Evolutionary conservation across 2,113 vertebrate species (phyloP).

Genomic region (Todiramphus chloris): DNA sequence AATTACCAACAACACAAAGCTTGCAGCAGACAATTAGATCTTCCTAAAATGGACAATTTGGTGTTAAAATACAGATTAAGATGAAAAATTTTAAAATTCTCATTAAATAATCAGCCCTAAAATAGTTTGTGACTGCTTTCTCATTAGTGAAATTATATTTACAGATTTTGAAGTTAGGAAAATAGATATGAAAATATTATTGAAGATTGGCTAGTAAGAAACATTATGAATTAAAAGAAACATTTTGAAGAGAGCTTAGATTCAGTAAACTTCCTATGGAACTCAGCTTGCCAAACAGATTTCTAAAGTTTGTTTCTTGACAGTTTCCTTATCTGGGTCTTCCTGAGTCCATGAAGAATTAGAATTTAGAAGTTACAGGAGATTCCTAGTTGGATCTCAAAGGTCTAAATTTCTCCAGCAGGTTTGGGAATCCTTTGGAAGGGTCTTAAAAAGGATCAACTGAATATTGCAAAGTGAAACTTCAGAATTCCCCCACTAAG

Average conservation of each 20-base stretch:
- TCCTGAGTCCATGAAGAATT: fast-evolving
- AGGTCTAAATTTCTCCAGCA: not conserved
- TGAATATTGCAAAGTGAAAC: not conserved
- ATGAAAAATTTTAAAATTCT: not conserved
- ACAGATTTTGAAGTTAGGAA: not conserved
- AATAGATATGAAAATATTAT: not conserved
- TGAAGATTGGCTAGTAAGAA: not conserved
- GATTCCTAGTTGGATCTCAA: not conserved
- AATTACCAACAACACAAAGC: not conserved
- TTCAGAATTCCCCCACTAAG: not conserved
- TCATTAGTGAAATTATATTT: not conserved
- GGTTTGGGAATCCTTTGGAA: not conserved
- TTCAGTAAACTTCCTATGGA: not conserved
- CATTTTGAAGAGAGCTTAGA: not conserved
- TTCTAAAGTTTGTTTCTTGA: not conserved
- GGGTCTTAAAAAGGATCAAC: not conserved
- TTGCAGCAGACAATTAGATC: not conserved
- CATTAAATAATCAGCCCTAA: not conserved
- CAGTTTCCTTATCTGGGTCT: not conserved
- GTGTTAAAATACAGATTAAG: not conserved
- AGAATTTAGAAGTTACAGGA: not conserved
- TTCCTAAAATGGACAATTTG: not conserved
- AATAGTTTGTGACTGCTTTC: not conserved
- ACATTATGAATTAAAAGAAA: not conserved
- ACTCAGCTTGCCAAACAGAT: not conserved